These are phyloP conservation scores for Halictus rubicundus DNA, from an alignment of 1,140 invertebrate species.

Conservation along the genomic window DNA sequence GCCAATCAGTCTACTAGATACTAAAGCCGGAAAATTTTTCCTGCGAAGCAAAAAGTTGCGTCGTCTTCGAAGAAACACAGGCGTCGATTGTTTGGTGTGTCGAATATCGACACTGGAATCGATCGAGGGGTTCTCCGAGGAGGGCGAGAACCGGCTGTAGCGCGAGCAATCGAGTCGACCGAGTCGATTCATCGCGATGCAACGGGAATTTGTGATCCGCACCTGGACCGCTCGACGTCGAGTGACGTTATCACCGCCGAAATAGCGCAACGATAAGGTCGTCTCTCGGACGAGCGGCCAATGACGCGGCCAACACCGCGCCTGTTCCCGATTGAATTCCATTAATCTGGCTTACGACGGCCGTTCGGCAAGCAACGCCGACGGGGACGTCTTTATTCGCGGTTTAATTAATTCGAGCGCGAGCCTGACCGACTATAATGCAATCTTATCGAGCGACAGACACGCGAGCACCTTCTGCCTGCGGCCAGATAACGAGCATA, in stretches of 20 bases:
- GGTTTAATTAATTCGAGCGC: conserved; percentile 21
- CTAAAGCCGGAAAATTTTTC: no score
- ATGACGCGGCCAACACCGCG: conserved; percentile 54
- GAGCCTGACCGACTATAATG: not conserved
- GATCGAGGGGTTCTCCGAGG: not conserved
- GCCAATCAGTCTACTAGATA: no score
- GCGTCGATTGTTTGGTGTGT: no score
- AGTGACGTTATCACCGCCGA: conserved; percentile 67
- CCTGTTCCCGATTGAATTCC: conserved; percentile 68
- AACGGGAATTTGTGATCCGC: conserved; percentile 41
- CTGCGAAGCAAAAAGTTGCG: no score
- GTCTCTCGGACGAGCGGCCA: conserved; percentile 67
- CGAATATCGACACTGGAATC: not conserved
- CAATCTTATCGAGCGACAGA: conserved; percentile 36
- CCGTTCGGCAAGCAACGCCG: conserved; percentile 21
- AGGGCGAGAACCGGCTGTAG: not conserved
- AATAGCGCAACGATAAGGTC: conserved; percentile 72
- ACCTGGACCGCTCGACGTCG: conserved; percentile 43
- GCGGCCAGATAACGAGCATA: conserved; percentile 16
- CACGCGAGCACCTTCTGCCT: conserved; percentile 4
- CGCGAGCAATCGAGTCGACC: not conserved
- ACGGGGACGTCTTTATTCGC: conserved; percentile 31
- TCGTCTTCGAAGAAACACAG: no score
- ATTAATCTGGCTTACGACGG: conserved; percentile 70
- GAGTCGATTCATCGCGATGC: conserved; percentile 13